phyloP scores from a whole-genome alignment of 2,113 vertebrate species.

The Rhagologus leucostigma region DNA sequence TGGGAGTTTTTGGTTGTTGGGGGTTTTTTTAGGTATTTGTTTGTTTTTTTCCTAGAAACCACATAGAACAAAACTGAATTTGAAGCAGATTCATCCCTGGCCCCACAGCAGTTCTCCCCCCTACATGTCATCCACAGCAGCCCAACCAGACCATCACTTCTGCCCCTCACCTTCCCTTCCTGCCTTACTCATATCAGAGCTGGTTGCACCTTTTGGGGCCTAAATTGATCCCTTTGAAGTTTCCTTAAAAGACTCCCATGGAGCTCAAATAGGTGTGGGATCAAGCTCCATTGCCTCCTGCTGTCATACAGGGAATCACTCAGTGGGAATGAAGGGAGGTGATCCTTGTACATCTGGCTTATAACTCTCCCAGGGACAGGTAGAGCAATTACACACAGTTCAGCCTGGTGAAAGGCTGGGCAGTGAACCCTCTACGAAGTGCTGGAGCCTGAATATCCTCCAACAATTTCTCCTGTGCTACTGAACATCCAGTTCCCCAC shows the following conservation, averaged over 20 bases:
- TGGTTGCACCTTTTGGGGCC: not conserved
- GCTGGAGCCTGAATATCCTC: not conserved
- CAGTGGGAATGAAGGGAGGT: not conserved
- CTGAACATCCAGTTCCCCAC: not conserved
- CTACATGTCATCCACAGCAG: not conserved
- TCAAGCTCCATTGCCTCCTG: not conserved
- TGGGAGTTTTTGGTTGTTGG: not conserved
- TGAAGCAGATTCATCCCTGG: not conserved
- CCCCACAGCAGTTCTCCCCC: not conserved
- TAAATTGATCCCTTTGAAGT: not conserved
- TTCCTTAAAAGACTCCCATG: not conserved
- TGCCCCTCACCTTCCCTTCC: not conserved
- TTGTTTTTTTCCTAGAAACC: not conserved
- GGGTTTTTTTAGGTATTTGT: not conserved
- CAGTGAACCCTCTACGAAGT: not conserved
- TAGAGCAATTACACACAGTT: not conserved
- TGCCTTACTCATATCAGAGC: not conserved
- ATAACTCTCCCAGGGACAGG: not conserved
- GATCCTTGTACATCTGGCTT: not conserved
- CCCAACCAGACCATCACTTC: not conserved
- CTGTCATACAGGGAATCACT: not conserved
- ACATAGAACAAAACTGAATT: not conserved
- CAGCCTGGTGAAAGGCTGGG: not conserved
- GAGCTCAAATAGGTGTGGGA: not conserved
- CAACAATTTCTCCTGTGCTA: not conserved